phyloP scores from a whole-genome alignment of 2,113 vertebrate species.

The Saguinus imperator region DNA sequence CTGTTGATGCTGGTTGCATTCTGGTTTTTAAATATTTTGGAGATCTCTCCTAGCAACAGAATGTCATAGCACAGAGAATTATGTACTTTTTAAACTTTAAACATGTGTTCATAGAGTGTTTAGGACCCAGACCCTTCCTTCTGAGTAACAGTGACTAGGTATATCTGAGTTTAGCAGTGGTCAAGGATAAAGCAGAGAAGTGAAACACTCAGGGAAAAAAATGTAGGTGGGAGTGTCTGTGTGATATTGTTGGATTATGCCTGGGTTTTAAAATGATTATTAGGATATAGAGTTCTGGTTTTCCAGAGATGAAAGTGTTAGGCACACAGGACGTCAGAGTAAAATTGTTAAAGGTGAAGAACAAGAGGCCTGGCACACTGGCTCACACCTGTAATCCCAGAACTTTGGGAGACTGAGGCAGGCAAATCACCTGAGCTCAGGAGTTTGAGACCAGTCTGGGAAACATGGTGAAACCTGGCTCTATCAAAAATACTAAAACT shows the following conservation, averaged over 20 bases:
- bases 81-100: neutral
- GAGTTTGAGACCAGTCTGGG: too few relatives aligned
- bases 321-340: slow-evolving; percentile 17
- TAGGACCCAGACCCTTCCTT: neutral
- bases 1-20: neutral
- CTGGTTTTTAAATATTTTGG: slow-evolving; percentile 23
- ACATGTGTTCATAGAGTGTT: neutral
- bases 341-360: neutral
- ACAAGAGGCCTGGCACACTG: neutral
- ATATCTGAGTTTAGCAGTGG: neutral
- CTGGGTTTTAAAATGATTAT: slow-evolving; percentile 6
- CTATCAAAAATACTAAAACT: too few relatives aligned
- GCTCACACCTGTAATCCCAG: too few relatives aligned
- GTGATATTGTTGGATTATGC: neutral
- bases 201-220: neutral
- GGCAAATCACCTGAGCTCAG: too few relatives aligned
- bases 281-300: neutral
- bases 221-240: neutral
- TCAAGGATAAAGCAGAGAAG: neutral
- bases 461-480: too few relatives aligned
- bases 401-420: too few relatives aligned
- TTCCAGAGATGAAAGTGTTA: slow-evolving; percentile 1
- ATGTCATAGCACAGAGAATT: neutral
- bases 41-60: neutral
- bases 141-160: neutral